Base-by-base conservation (phyloP, 2,888 invertebrate species). In the Mesopsocus fuscifrons region DNA sequence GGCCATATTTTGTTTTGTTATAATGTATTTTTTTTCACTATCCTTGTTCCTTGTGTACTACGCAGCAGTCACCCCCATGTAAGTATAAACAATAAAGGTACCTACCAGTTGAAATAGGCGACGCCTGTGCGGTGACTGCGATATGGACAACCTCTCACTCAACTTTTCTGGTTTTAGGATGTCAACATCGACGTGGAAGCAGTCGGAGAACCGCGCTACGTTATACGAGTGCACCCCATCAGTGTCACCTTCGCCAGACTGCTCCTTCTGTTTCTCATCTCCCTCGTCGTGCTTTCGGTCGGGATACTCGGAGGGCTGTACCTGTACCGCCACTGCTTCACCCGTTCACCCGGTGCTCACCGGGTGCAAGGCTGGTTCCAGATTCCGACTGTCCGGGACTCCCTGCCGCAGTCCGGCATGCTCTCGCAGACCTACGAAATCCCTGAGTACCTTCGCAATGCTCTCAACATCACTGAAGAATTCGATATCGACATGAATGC, bases 401-500 rank as follows among this genome's bases (percentile, higher is more conserved):
- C 70, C 45, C 72, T 81, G 44, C 77, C 77, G 1, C 69, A 73
- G 45, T 4, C 16, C 21, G 38, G 20, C 17, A 38, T n/a, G 6
- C 17, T 20, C n/a, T 18, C 20, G 38, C 21, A 17, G 5, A 38
- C 21, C 20, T 17, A 18, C 8, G 38, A 20, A 20, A 20, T 18
- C 21, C 8, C 8, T 34, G 17, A 18, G n/a, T 13, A 20, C n/a
- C 18, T 18, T 20, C 16, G 20, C 18, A 17, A 38, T 20, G n/a
- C 38, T 16, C 5, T 18, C 4, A 34, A 34, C 34, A 20, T 38
- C 4, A 13, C 13, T 15, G 88, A 91, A 61, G 73, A 78, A 49
- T 72, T 91, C 52, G 84, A 89, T 55, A 70, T 92, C 50, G 81
- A 78, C 55, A 58, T 74, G 34, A 71, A 73, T 40, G 68, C 71